phyloP scores from a whole-genome alignment of 1,140 invertebrate species.

The Diorhabda elongata region DNA sequence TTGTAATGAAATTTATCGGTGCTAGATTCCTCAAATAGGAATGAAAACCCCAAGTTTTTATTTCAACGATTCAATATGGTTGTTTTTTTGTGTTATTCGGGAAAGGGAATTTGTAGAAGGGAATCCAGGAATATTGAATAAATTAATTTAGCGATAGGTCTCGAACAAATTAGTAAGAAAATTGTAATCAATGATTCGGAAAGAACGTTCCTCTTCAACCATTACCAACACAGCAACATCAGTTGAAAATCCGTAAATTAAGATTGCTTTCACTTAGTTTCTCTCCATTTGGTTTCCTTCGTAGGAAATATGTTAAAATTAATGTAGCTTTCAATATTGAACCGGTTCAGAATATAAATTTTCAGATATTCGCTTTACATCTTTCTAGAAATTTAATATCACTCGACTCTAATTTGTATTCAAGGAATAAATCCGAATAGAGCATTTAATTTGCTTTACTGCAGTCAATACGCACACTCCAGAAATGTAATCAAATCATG shows the following conservation, averaged over 20 bases:
- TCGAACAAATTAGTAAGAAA: constrained; percentile 41
- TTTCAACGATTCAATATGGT: no score
- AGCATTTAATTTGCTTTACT: constrained; percentile 33
- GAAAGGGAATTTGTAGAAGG: constrained; percentile 8
- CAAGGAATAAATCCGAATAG: constrained; percentile 31
- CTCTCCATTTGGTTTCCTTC: constrained; percentile 34
- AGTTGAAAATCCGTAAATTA: constrained; percentile 34
- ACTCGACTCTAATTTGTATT: constrained; percentile 32
- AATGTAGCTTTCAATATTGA: constrained; percentile 42
- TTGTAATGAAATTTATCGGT: no score
- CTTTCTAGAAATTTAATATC: constrained; percentile 34
- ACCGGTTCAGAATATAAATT: constrained; percentile 40
- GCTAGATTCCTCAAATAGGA: no score
- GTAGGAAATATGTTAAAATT: constrained; percentile 42
- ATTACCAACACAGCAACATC: constrained; percentile 6
- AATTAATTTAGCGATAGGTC: constrained; percentile 28
- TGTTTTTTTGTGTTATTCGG: background rate
- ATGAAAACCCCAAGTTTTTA: no score
- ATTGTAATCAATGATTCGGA: constrained; percentile 43
- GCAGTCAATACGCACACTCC: constrained; percentile 11
- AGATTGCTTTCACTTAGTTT: constrained; percentile 33
- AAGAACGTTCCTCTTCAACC: constrained; percentile 24
- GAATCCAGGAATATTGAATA: constrained; percentile 20
- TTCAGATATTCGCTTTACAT: constrained; percentile 35
- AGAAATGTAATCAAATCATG: constrained; percentile 4